Conservation (phyloP, 2,113 vertebrate genomes). For the Solea solea region DNA sequence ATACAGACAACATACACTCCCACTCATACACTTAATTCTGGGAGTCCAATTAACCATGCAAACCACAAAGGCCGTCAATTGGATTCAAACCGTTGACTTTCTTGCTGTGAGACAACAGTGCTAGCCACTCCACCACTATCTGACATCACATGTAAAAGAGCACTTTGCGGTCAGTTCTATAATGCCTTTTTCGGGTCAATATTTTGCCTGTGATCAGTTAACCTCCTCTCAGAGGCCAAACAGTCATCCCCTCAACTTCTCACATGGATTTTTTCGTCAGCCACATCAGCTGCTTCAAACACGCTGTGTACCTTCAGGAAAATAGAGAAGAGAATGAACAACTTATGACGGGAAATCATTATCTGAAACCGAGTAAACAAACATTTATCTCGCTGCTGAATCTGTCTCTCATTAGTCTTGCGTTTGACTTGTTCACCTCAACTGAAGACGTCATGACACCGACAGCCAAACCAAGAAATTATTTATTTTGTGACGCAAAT, state of each 20-base stretch:
- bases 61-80: too few relatives aligned
- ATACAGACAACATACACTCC: too few relatives aligned
- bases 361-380: conserved; percentile 47
- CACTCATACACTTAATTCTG: too few relatives aligned
- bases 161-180: too few relatives aligned
- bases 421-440: conserved; percentile 25
- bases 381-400: conserved; percentile 18
- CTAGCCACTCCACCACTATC: too few relatives aligned
- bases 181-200: too few relatives aligned
- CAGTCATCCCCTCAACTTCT: conserved; percentile 44
- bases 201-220: conserved; percentile 42
- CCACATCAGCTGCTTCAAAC: conserved; percentile 59
- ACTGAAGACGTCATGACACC: conserved; percentile 31
- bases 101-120: too few relatives aligned
- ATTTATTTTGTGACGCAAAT: conserved; percentile 20
- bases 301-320: conserved; percentile 67
- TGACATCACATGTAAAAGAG: too few relatives aligned
- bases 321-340: conserved; percentile 37
- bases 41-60: too few relatives aligned
- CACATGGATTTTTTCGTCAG: conserved; percentile 50
- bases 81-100: too few relatives aligned
- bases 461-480: conserved; percentile 16
- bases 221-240: conserved; percentile 35
- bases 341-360: conserved; percentile 64
- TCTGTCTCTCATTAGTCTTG: conserved; percentile 28